phyloP scores from a whole-genome alignment of 2,888 invertebrate species.

The Cephus pygmeus region DNA sequence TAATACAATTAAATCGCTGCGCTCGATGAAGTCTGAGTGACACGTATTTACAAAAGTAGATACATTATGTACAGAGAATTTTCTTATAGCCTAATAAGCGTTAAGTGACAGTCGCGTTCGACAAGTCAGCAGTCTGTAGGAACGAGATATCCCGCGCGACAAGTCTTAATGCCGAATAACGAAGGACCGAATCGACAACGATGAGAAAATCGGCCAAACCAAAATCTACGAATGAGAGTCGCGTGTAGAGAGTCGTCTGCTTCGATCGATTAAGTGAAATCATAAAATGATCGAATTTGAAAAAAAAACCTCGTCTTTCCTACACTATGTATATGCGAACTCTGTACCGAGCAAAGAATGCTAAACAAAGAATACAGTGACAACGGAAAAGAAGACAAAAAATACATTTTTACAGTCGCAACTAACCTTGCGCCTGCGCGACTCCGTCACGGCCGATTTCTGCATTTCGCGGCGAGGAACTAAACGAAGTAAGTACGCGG shows the following conservation, averaged over 20 bases:
- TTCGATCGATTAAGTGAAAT: neutral
- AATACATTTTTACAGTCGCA: slow-evolving; percentile 8
- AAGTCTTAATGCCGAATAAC: slow-evolving; percentile 20
- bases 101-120: slow-evolving; percentile 54
- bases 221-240: slow-evolving; percentile 13
- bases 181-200: slow-evolving; percentile 12
- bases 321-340: neutral
- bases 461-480: slow-evolving; percentile 23
- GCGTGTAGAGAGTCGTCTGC: neutral
- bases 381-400: neutral
- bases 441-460: neutral
- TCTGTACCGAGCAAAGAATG: neutral
- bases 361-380: neutral
- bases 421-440: slow-evolving; percentile 12
- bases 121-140: slow-evolving; percentile 53
- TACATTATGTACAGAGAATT: slow-evolving; percentile 62
- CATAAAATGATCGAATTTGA: neutral
- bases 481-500: slow-evolving; percentile 64
- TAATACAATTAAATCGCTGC: slow-evolving; percentile 24
- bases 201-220: neutral
- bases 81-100: slow-evolving; percentile 63
- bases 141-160: slow-evolving; percentile 48
- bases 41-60: slow-evolving; percentile 57
- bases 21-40: slow-evolving; percentile 38
- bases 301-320: neutral